A percentile compares a stretch with the other conserved stretches of the same genome.
These are phyloP conservation scores for Neoniphon sammara DNA, from an alignment of 2,797 vertebrate species.

Conservation along the genomic window DNA sequence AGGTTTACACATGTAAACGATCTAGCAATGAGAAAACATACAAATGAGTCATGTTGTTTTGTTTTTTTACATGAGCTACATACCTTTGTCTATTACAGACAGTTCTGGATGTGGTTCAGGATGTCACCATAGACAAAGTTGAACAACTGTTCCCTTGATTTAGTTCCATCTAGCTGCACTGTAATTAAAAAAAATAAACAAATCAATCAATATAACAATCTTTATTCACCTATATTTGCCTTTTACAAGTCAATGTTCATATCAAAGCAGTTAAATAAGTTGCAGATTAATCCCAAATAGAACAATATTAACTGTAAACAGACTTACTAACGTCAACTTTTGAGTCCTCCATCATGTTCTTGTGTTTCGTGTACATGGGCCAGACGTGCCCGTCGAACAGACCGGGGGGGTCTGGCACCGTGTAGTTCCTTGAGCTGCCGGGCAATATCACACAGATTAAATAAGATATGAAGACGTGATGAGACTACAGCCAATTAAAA, in stretches of 20 bases:
- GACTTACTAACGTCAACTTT: constrained; percentile 86
- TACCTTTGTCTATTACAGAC: constrained; percentile 80
- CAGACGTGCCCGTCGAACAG: constrained; percentile 93
- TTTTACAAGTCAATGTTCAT: neutral
- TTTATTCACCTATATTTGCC: neutral
- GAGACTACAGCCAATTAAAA: neutral
- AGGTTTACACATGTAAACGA: neutral
- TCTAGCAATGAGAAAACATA: neutral
- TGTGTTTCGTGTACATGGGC: constrained; percentile 94
- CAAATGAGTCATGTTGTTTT: neutral
- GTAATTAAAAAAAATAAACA: constrained; percentile 50
- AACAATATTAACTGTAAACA: neutral
- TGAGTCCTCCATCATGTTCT: constrained; percentile 88
- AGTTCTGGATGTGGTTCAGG: constrained; percentile 85
- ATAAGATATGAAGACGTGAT: neutral
- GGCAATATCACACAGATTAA: constrained; percentile 19
- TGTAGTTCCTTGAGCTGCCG: constrained; percentile 89
- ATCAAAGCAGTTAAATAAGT: neutral
- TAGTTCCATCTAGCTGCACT: constrained; percentile 91
- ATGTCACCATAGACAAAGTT: constrained; percentile 87
- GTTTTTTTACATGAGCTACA: neutral
- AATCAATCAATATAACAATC: neutral
- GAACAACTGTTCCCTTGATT: constrained; percentile 89
- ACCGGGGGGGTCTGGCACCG: constrained; percentile 91
- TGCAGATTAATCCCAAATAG: neutral